phyloP scores from a whole-genome alignment of 2,888 invertebrate genomes.

The Lepeophtheirus nordmannii region DNA sequence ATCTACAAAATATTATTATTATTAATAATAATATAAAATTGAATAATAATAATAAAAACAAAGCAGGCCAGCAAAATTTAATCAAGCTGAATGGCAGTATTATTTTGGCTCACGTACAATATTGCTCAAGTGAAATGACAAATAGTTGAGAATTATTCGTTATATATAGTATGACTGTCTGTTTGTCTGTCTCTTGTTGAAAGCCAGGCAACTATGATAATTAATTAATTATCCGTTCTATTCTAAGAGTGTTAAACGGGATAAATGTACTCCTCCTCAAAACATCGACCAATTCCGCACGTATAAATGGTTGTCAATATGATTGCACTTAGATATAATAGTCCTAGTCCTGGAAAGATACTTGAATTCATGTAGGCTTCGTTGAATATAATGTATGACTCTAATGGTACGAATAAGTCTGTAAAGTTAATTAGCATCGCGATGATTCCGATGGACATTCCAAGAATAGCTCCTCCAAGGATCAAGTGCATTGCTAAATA shows the following conservation, averaged over 20 bases:
- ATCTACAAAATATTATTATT: too few species aligned
- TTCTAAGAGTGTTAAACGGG: conserved; percentile 1
- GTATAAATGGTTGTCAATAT: conserved; percentile 12
- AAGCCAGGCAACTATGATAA: too few species aligned
- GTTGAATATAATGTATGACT: conserved; percentile 1
- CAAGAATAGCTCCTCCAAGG: conserved; percentile 17
- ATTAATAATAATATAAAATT: too few species aligned
- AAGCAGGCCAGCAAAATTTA: too few species aligned
- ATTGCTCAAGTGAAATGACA: too few species aligned
- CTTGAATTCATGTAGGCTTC: neutral
- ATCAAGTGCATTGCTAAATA: conserved; percentile 19
- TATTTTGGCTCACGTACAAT: too few species aligned
- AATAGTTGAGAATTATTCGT: too few species aligned
- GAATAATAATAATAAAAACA: too few species aligned
- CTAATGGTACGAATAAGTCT: neutral
- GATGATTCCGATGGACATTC: conserved; percentile 20
- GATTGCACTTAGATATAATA: neutral
- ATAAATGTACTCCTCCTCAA: conserved; percentile 20
- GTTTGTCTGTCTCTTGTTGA: too few species aligned
- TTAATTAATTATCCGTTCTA: too few species aligned
- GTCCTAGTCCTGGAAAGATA: conserved; percentile 1
- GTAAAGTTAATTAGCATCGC: conserved; percentile 4
- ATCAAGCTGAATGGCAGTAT: too few species aligned
- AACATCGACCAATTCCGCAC: conserved; percentile 19
- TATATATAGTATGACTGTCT: too few species aligned